Base-by-base conservation (phyloP, 2,113 vertebrate species). In the Gymnocephalus cernua region DNA sequence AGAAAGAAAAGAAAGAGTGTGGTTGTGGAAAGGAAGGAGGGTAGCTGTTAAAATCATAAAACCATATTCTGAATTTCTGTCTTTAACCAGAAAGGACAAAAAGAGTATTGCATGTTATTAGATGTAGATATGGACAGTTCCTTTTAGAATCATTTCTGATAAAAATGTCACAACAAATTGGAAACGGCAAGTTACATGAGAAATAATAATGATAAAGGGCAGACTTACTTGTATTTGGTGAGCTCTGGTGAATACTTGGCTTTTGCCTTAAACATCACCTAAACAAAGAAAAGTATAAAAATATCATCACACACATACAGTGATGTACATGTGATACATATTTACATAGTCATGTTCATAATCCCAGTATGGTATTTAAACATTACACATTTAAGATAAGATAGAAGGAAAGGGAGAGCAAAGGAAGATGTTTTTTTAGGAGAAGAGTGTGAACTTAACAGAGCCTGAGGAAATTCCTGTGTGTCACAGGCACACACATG, bases 231-330 rank as follows among this genome's bases (percentile, higher is more conserved):
- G 95, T 98, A 98, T 94, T 97, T 99, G 94, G 96, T 97, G 95
- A 98, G 97, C 84, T 99, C 98, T 74, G 97, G 96, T 66, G 97
- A 97, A 93, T 97, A 98, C 93, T 98, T 98, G 65, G 98, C 94
- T 94, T 95, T 96, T 23, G 95, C 97, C 96, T 99, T 99, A 94
- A 97, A 97, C 92, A 99, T 97, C 80, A 99, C 96, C 98, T 99
- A 84, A 51, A 68, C 53, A 59, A 72, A 63, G 23, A 45, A 3
- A 77, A n/a, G 13, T 2, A 56, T 11, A 29, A 18, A 45, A 12
- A 57, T 16, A 14, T n/a, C 8, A 72, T 50, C 18, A 68, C 45
- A 70, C 25, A 38, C 1, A 23, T 14, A 11, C 5, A 57, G 2
- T 21, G 2, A 32, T 27, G 3, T 12, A 21, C 50, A 41, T 53